These are phyloP conservation scores for Cantharis rufa DNA, from an alignment of 2,888 invertebrate genomes.

Conservation along the genomic window DNA sequence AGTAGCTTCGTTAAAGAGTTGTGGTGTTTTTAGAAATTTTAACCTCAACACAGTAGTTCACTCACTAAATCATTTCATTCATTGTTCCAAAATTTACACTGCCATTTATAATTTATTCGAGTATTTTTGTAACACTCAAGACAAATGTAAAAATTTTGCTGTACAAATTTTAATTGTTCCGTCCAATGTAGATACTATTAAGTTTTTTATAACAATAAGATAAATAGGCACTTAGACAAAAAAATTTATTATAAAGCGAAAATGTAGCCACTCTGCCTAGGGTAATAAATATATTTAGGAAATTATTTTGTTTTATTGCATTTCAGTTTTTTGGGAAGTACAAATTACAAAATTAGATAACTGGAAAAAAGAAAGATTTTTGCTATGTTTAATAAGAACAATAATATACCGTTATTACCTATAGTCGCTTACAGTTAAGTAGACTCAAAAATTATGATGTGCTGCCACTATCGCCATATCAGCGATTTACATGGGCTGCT, in stretches of 20 bases:
- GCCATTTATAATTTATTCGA: conserved; percentile 28
- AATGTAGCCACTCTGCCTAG: neutral
- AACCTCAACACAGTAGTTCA: neutral
- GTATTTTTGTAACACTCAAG: conserved; percentile 20
- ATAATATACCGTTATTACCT: neutral
- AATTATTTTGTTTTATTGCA: neutral
- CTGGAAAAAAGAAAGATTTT: neutral
- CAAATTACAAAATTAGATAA: neutral
- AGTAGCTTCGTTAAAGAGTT: conserved; percentile 16
- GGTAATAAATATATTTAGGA: neutral
- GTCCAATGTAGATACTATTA: conserved; percentile 1
- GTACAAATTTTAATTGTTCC: neutral
- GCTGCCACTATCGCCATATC: too few relatives aligned
- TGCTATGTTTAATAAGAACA: neutral
- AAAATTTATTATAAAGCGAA: neutral
- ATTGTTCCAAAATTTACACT: conserved; percentile 22
- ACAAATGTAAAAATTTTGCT: neutral
- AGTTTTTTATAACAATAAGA: neutral
- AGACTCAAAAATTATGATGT: too few relatives aligned
- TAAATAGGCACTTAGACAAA: neutral
- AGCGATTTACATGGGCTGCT: too few relatives aligned
- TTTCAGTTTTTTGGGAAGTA: neutral
- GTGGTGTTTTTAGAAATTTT: neutral
- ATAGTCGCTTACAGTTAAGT: neutral
- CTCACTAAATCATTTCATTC: neutral